Evolutionary conservation across 2,113 vertebrate genomes (phyloP).

Genomic region (Saguinus imperator): DNA sequence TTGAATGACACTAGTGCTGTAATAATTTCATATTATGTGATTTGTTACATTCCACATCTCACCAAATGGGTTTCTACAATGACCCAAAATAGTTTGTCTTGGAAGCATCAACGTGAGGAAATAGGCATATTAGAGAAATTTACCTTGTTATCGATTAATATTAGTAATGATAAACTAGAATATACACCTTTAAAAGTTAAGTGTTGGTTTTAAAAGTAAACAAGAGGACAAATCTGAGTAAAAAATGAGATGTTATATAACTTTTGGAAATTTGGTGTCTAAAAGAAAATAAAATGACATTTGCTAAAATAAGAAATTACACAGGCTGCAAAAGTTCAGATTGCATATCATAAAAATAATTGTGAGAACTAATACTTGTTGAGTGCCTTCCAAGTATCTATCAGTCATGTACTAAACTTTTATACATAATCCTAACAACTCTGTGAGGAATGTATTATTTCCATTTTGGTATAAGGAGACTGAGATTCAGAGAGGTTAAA

Average conservation of each 20-base stretch:
- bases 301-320: constrained; percentile 23
- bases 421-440: not conserved
- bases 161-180: not conserved
- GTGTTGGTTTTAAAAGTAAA: not conserved
- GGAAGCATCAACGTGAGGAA: not conserved
- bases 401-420: not conserved
- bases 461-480: not conserved
- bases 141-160: not conserved
- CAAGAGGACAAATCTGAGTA: not conserved
- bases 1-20: not conserved
- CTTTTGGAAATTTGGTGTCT: not conserved
- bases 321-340: not conserved
- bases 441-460: not conserved
- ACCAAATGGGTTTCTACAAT: not conserved
- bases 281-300: not conserved
- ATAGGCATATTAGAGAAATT: not conserved
- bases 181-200: not conserved
- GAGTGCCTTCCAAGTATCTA: not conserved
- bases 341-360: not conserved
- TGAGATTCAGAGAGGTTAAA: not conserved
- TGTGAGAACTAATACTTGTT: not conserved
- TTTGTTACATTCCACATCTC: not conserved
- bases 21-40: constrained; percentile 23
- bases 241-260: not conserved
- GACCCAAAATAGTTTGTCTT: not conserved